A percentile compares a stretch with the other conserved stretches of the same genome.
These are phyloP conservation scores for Mercenaria mercenaria DNA, from an alignment of 1,140 invertebrate genomes.

Conservation along the genomic window DNA sequence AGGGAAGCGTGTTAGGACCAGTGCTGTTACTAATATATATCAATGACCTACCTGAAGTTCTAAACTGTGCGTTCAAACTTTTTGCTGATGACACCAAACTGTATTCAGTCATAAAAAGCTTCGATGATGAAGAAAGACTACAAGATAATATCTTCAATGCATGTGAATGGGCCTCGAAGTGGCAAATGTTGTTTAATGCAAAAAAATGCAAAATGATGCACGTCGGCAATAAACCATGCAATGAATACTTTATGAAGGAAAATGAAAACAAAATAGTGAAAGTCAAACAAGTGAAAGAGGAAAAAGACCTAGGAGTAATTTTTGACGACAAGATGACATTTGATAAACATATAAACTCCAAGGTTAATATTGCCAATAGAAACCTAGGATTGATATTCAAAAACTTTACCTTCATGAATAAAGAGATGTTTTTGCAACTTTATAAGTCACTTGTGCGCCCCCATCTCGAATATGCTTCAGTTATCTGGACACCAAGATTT, in stretches of 20 bases:
- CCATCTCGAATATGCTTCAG: conserved; percentile 7
- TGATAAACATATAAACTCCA: not conserved
- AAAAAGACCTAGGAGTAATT: conserved; percentile 16
- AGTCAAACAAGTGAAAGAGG: not conserved
- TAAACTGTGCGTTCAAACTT: not conserved
- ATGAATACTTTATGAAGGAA: not conserved
- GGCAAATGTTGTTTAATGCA: conserved; percentile 44
- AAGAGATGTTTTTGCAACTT: not conserved
- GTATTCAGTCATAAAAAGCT: not conserved
- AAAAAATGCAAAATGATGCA: conserved; percentile 45
- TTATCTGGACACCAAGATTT: conserved; percentile 41
- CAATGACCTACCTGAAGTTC: conserved; percentile 62
- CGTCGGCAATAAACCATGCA: not conserved
- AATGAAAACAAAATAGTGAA: not conserved
- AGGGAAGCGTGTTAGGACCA: too few species aligned
- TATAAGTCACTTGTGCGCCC: conserved; percentile 16
- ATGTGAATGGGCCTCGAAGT: conserved; percentile 26
- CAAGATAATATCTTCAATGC: conserved; percentile 41
- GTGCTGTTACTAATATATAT: conserved; percentile 71
- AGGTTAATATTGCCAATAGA: conserved; percentile 18
- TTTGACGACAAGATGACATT: conserved; percentile 13
- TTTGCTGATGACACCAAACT: conserved; percentile 68
- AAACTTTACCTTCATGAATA: conserved; percentile 8
- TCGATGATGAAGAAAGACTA: not conserved
- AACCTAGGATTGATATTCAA: conserved; percentile 20